Percentiles rank a stretch among this genome's conserved stretches.
These are phyloP conservation scores for Neelides folsomi DNA, from an alignment of 2,888 invertebrate genomes.

Conservation along the genomic window DNA sequence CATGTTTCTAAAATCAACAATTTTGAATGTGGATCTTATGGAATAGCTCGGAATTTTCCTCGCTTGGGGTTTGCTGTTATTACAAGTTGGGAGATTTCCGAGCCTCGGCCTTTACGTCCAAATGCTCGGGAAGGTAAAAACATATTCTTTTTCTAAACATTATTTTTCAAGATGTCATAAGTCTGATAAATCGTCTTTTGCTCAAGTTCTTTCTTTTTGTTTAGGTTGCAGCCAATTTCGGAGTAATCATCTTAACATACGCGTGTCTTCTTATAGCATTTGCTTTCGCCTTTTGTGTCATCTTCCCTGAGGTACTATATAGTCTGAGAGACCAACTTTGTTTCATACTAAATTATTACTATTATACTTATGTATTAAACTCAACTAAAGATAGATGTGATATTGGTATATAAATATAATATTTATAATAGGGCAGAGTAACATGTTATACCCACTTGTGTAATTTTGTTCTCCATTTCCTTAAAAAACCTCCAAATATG, in stretches of 20 bases:
- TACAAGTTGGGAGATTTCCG: conserved; percentile 62
- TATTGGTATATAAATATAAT: too few relatives aligned
- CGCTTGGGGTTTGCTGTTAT: conserved; percentile 29
- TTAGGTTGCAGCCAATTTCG: conserved; percentile 53
- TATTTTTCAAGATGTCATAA: too few relatives aligned
- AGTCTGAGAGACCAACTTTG: neutral
- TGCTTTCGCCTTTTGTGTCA: conserved; percentile 74
- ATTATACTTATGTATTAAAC: too few relatives aligned
- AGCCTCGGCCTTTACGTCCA: conserved; percentile 80
- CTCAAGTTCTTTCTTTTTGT: neutral
- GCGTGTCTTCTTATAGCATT: conserved; percentile 72
- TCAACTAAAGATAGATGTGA: too few relatives aligned
- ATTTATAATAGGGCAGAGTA: too few relatives aligned
- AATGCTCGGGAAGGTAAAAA: conserved; percentile 51
- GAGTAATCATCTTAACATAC: conserved; percentile 70
- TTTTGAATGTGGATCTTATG: neutral
- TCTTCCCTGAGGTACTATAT: conserved; percentile 49
- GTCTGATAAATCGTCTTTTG: neutral
- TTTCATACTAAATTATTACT: too few relatives aligned
- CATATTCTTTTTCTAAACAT: too few relatives aligned
- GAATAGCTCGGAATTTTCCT: conserved; percentile 27
- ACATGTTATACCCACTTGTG: too few relatives aligned
- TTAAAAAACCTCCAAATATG: too few relatives aligned
- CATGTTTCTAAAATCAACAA: neutral
- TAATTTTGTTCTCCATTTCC: too few relatives aligned